Base-by-base conservation (phyloP, 2,797 vertebrate species). In the Buceros bicornis region DNA sequence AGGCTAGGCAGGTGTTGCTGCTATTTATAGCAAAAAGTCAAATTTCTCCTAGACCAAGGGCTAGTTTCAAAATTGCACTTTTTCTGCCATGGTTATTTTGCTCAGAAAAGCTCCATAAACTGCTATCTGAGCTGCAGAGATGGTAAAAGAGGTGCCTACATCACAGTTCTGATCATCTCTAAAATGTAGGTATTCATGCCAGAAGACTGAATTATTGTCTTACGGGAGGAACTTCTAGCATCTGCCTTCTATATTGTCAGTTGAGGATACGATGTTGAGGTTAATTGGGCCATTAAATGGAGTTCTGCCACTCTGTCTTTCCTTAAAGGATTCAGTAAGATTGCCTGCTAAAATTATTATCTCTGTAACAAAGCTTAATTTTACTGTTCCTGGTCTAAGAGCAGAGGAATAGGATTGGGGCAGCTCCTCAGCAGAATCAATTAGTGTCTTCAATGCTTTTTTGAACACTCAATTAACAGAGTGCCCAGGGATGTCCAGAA, bases 1-100 rank as follows among this genome's bases (percentile, higher is more conserved):
- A 94, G 95, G 95, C 95, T 96, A 97, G n/a, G 56, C 66, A 88
- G 89, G 54, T 82, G 61, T 95, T 90, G 56, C 76, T 94, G 72
- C 95, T 96, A 97, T 97, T 97, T 96, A 95, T 97, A 96, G 70
- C 96, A 57, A 85, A 84, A 91, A 81, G 89, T 93, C 86, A 94
- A 91, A 83, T 91, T 93, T 96, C 70, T 92, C 71, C 53, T 79
- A 95, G 77, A 95, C 79, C 0, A 3, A 96, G 82, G 83, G 83
- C 67, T 86, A 87, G 57, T 94, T 96, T 97, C 61, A 92, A 85
- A 89, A 67, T 51, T 31, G 17, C 29, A 9, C 77, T 81, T 95
- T 87, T 87, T 43, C 47, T 96, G 29, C 18, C 18, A 47, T 64
- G 74, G 21, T 40, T 82, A 80, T 82, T 89, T 93, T 69, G 35